These are phyloP conservation scores for Gastrophryne carolinensis DNA, from an alignment of 2,797 vertebrate genomes.

Conservation along the genomic window DNA sequence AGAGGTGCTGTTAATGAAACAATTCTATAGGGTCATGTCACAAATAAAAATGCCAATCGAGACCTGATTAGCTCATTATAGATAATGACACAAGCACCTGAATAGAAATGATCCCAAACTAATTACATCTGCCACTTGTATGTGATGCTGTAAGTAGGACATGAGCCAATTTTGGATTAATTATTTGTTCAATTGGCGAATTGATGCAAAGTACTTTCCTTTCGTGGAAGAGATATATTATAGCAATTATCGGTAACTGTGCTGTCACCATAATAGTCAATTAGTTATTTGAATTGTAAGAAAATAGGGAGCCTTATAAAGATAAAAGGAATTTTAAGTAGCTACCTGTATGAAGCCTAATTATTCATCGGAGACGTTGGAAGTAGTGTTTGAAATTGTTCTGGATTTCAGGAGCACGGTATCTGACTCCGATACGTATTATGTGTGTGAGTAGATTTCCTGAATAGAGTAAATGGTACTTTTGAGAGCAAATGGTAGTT, in stretches of 20 bases:
- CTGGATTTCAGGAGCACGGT: not conserved
- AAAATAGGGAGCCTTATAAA: constrained; percentile 30
- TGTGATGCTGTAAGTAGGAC: constrained; percentile 29
- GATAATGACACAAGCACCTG: constrained; percentile 57
- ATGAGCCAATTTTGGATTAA: constrained; percentile 43
- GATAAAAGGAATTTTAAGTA: constrained; percentile 42
- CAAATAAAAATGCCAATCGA: constrained; percentile 49
- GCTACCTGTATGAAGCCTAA: constrained; percentile 6
- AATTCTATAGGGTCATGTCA: constrained; percentile 42
- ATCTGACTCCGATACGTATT: not conserved
- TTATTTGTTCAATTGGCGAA: constrained; percentile 47
- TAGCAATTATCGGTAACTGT: constrained; percentile 39
- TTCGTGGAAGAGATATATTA: constrained; percentile 40
- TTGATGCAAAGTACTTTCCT: constrained; percentile 41
- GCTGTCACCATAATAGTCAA: constrained; percentile 27
- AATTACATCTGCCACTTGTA: constrained; percentile 49
- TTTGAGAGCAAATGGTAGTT: too few relatives aligned
- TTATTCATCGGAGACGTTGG: constrained; percentile 17
- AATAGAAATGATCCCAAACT: constrained; percentile 38
- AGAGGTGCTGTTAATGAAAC: constrained; percentile 49
- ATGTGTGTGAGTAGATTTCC: not conserved
- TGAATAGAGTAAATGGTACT: too few relatives aligned
- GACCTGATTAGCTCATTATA: constrained; percentile 61
- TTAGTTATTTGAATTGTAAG: constrained; percentile 43
- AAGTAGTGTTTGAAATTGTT: not conserved